Evolutionary conservation across 2,888 invertebrate genomes (phyloP).

Genomic region (Lithophane socia): DNA sequence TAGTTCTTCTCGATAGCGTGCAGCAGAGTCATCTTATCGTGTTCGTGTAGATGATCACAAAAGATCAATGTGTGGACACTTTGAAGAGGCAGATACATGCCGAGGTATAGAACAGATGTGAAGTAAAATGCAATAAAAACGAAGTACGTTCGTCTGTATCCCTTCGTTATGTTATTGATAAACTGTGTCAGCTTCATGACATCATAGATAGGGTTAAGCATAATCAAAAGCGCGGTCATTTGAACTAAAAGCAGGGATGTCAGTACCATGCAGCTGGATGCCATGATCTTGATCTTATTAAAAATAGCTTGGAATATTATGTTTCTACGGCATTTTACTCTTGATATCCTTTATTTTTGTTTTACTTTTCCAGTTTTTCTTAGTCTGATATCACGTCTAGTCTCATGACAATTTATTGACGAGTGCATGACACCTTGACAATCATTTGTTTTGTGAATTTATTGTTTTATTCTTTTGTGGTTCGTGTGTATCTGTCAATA

Average conservation of each 20-base stretch:
- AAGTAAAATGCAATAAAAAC: conserved; percentile 73
- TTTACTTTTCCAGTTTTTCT: conserved; percentile 46
- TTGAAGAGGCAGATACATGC: conserved; percentile 80
- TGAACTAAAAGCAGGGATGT: conserved; percentile 78
- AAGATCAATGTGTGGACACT: conserved; percentile 76
- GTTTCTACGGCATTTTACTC: conserved; percentile 70
- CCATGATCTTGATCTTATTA: conserved; percentile 76
- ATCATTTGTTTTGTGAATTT: conserved; percentile 73
- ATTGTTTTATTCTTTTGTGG: conserved; percentile 69
- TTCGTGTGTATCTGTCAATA: conserved; percentile 50
- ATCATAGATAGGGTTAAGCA: conserved; percentile 83
- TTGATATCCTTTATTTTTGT: conserved; percentile 34
- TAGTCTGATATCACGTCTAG: not conserved
- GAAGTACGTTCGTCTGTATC: conserved; percentile 68
- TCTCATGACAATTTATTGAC: conserved; percentile 68
- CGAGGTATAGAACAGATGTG: conserved; percentile 76
- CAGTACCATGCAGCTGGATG: conserved; percentile 74
- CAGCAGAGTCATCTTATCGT: conserved; percentile 76
- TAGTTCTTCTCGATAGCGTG: conserved; percentile 82
- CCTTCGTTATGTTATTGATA: conserved; percentile 68
- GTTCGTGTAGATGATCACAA: conserved; percentile 64
- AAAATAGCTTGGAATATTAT: conserved; percentile 26
- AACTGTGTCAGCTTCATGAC: conserved; percentile 73
- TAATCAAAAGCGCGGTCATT: conserved; percentile 78
- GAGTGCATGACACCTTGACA: conserved; percentile 67